Evolutionary conservation across 2,113 vertebrate species (phyloP).

Genomic region (Chionis minor): DNA sequence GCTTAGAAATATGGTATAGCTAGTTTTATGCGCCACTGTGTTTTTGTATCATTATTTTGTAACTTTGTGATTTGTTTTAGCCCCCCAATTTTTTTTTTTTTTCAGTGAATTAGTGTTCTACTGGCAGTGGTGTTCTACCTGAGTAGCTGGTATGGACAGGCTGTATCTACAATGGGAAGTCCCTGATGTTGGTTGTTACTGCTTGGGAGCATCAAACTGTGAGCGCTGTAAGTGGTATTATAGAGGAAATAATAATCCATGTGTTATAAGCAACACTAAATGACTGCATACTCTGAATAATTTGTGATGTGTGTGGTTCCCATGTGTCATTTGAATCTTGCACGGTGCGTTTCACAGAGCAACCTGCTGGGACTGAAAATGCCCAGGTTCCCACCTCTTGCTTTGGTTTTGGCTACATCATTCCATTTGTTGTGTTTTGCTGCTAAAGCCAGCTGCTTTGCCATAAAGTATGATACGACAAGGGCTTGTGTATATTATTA

Average conservation of each 20-base stretch:
- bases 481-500: not conserved
- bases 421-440: not conserved
- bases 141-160: not conserved
- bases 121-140: not conserved
- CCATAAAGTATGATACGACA: not conserved
- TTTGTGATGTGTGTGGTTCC: not conserved
- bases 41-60: not conserved
- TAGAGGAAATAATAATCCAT: not conserved
- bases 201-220: not conserved
- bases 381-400: not conserved
- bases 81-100: not conserved
- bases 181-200: not conserved
- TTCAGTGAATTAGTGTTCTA: not conserved
- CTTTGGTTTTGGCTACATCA: not conserved
- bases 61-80: not conserved
- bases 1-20: not conserved
- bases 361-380: not conserved
- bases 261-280: not conserved
- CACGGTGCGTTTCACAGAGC: accelerated
- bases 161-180: not conserved
- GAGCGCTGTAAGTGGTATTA: not conserved
- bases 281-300: not conserved
- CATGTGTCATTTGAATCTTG: accelerated
- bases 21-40: not conserved
- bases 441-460: not conserved